Conservation (phyloP, 2,888 invertebrate species). For the Nezara viridula region DNA sequence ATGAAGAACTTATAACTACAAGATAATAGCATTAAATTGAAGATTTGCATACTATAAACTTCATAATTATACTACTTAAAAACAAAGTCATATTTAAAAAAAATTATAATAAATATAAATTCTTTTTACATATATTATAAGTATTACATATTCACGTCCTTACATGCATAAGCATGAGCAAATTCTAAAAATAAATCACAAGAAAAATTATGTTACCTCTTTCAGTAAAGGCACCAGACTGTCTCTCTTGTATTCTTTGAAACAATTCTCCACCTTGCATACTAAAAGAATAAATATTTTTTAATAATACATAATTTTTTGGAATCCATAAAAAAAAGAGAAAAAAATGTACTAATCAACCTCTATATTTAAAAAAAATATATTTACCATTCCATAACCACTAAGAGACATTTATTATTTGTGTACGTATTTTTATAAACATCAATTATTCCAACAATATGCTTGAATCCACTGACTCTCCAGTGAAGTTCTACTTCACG, state of each 20-base stretch:
- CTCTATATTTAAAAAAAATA: background rate
- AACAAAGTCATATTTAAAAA: no score
- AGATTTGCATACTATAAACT: background rate
- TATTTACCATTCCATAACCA: conserved; percentile 97
- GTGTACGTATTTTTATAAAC: conserved; percentile 98
- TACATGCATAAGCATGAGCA: background rate
- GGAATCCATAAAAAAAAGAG: background rate
- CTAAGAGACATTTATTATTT: conserved; percentile 90
- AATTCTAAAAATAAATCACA: background rate
- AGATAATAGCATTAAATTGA: background rate
- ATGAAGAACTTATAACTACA: conserved; percentile 33
- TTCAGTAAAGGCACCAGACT: conserved; percentile 96
- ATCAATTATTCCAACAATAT: conserved; percentile 93
- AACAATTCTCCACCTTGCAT: conserved; percentile 99
- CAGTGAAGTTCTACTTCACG: conserved; percentile 97
- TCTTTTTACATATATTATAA: no score
- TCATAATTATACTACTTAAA: no score
- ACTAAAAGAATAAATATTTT: conserved; percentile 70
- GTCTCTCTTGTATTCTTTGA: conserved; percentile 94
- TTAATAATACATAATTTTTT: background rate
- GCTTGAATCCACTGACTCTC: conserved; percentile 89
- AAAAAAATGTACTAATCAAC: background rate
- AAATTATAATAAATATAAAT: no score
- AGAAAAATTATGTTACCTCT: conserved; percentile 74
- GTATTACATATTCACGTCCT: no score